Percentiles rank a stretch among this genome's conserved stretches.
Conservation (phyloP, 1,140 invertebrate genomes). For the Eubasilissa regina region DNA sequence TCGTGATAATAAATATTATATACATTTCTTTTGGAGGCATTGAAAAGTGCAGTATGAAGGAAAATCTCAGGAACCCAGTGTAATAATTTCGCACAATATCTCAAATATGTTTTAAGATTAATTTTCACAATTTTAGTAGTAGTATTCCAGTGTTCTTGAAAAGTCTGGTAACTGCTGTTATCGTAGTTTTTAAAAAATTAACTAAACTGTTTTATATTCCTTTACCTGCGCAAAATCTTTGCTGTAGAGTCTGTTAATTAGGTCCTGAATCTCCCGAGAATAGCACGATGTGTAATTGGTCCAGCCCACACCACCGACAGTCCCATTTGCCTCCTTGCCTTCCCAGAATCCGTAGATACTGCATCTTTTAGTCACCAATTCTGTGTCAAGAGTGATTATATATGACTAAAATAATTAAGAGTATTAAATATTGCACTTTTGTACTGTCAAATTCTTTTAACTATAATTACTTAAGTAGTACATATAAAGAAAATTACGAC, state of each 20-base stretch:
- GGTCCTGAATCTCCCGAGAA: constrained; percentile 78
- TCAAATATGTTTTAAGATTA: too few relatives aligned
- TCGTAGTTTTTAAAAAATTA: too few relatives aligned
- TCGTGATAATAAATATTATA: too few relatives aligned
- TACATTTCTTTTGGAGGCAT: too few relatives aligned
- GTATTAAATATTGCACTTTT: background rate
- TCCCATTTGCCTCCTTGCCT: constrained; percentile 68
- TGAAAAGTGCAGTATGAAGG: too few relatives aligned
- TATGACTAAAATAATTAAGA: background rate
- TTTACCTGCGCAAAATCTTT: constrained; percentile 63
- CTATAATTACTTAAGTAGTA: too few relatives aligned
- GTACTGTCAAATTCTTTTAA: background rate
- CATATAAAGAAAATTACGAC: background rate
- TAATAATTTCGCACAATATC: too few relatives aligned
- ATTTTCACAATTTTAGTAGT: too few relatives aligned
- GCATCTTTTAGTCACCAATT: constrained; percentile 83
- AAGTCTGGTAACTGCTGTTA: too few relatives aligned
- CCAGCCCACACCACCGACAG: constrained; percentile 77
- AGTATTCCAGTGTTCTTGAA: too few relatives aligned
- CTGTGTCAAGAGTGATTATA: constrained; percentile 67
- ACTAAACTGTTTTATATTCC: too few relatives aligned
- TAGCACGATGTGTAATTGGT: constrained; percentile 91
- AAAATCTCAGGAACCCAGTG: too few relatives aligned
- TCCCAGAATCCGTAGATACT: constrained; percentile 83
- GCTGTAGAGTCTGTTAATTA: constrained; percentile 77